These are phyloP conservation scores for Diploscapter pachys DNA, from an alignment of 1,140 invertebrate genomes.

Conservation along the genomic window DNA sequence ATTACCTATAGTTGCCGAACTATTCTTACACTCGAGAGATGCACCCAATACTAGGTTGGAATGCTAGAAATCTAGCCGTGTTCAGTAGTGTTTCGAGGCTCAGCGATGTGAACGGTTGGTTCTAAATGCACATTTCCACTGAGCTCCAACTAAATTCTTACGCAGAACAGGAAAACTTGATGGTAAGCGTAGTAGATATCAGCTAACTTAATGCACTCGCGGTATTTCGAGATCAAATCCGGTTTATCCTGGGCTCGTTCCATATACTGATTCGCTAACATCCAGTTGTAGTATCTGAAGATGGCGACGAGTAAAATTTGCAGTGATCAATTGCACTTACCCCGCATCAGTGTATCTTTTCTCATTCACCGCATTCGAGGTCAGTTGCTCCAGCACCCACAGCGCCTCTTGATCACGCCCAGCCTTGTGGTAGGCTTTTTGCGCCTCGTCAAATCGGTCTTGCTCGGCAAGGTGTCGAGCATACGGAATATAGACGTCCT, in stretches of 20 bases:
- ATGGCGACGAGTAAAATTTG: not conserved
- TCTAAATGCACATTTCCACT: conserved; percentile 62
- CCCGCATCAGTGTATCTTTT: conserved; percentile 76
- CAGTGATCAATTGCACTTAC: not conserved
- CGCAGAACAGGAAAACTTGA: conserved; percentile 82
- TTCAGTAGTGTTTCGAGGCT: conserved; percentile 90
- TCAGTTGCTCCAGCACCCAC: conserved; percentile 78
- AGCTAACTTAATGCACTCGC: conserved; percentile 73
- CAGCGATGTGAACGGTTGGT: conserved; percentile 91
- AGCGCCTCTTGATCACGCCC: conserved; percentile 86
- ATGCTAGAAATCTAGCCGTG: conserved; percentile 77
- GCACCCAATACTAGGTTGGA: conserved; percentile 63
- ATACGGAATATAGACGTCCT: conserved; percentile 87
- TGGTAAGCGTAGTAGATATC: conserved; percentile 96
- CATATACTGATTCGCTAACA: conserved; percentile 81
- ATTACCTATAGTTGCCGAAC: too few species aligned
- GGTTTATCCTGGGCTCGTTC: conserved; percentile 68
- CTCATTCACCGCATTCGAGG: conserved; percentile 84
- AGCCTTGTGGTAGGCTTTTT: conserved; percentile 93
- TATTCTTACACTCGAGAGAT: conserved; percentile 82
- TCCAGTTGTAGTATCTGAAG: conserved; percentile 82
- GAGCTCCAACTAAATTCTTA: conserved; percentile 57
- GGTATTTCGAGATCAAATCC: conserved; percentile 65
- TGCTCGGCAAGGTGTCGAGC: conserved; percentile 89
- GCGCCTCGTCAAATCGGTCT: conserved; percentile 89